Percentiles rank a stretch among this genome's conserved stretches.
Evolutionary conservation across 1,140 invertebrate genomes (phyloP).

Genomic region (Sarcophaga peregrina): DNA sequence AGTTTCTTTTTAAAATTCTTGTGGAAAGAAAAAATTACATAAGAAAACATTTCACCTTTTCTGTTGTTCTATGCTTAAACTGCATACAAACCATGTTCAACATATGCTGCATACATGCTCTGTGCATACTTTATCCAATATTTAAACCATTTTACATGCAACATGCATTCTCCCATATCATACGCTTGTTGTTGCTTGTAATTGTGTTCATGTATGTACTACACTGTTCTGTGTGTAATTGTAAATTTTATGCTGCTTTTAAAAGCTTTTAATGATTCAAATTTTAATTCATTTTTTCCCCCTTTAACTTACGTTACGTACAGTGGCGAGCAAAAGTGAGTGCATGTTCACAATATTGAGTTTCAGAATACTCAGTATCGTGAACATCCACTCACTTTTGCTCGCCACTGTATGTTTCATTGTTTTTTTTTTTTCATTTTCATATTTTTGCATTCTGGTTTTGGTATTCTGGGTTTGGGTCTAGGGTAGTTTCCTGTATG

Average conservation of each 20-base stretch:
- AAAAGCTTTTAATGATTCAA: not conserved
- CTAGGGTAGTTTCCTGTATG: not conserved
- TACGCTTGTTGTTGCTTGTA: conserved; percentile 3
- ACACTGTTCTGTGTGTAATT: not conserved
- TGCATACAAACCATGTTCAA: no score
- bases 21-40: no score
- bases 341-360: no score
- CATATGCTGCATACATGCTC: no score
- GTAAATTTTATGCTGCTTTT: not conserved
- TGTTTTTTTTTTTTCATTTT: not conserved
- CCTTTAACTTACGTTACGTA: not conserved
- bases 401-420: not conserved
- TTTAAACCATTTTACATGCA: not conserved
- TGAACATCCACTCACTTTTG: no score
- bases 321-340: no score
- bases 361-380: no score
- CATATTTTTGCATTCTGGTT: not conserved
- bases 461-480: not conserved
- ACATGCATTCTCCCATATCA: not conserved
- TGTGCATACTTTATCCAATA: no score
- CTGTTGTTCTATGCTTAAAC: no score
- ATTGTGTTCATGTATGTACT: no score
- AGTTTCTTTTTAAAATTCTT: no score
- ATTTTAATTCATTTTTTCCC: not conserved
- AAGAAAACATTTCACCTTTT: no score